Base-by-base conservation (phyloP, 2,888 invertebrate genomes). In the Cacoxenus indagator region DNA sequence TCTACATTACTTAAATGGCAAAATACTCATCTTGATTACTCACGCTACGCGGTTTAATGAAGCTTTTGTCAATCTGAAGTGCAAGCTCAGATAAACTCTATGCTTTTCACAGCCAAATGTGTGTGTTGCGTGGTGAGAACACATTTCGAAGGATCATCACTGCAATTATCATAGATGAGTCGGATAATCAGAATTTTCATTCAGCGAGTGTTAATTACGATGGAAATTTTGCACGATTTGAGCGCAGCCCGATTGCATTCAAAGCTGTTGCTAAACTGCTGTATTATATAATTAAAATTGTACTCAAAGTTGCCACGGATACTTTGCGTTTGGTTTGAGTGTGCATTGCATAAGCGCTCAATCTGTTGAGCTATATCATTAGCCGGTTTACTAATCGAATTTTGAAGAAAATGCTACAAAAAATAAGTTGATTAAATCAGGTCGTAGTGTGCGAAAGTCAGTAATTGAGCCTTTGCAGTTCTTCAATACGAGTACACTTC, bases 21-120 rank as follows among this genome's bases (percentile, higher is more conserved):
- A n/a, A n/a, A n/a, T 14, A 11, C 37, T 37, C 37, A 37, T 37
- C 37, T 37, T 14, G 14, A 14, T 37, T 37, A 11, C 1, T 37
- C 37, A 37, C 37, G 37, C 37, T 2, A 37, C 9, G 8, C 14
- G 37, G 9, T 37, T 14, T 37, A 37, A 37, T 37, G 37, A 37
- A 37, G 2, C 37, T 37, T 37, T 37, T 37, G 37, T 14, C 37
- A 37, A 37, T 11, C 37, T 11, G 8, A 11, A 37, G 37, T 8
- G 0, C 8, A 37, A 37, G 6, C 4, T 64, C 45, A 27, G 46
- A 46, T 46, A n/a, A n/a, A n/a, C n/a, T n/a, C n/a, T 55, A 71
- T 82, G 82, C 73, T 71, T 77, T 81, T 76, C 74, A 78, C 75
- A 73, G 73, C 70, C 72, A 83, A 82, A 81, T 83, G 84, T 67